Percentiles rank a stretch among this genome's conserved stretches.
These are phyloP conservation scores for Oxystoma pomonae DNA, from an alignment of 2,888 invertebrate genomes.

Conservation along the genomic window DNA sequence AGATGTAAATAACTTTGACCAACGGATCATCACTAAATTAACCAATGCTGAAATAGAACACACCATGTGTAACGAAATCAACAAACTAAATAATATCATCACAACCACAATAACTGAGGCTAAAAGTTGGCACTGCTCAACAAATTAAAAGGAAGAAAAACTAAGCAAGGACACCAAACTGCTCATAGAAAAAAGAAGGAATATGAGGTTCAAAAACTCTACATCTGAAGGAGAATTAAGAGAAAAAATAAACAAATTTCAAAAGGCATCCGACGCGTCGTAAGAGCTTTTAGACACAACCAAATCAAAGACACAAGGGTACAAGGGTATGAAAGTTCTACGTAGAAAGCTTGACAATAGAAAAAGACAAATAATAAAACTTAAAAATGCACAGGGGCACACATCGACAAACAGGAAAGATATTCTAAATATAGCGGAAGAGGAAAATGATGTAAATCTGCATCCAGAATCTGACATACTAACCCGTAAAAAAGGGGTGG, in stretches of 20 bases:
- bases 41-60: neutral
- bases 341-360: neutral
- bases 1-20: neutral
- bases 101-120: neutral
- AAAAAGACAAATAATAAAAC: neutral
- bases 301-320: neutral
- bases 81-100: neutral
- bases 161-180: conserved; percentile 4
- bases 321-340: too few relatives aligned
- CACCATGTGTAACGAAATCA: neutral
- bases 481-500: neutral
- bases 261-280: neutral
- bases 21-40: neutral
- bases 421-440: conserved; percentile 1
- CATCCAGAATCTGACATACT: neutral
- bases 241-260: too few relatives aligned
- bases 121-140: neutral
- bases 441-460: neutral
- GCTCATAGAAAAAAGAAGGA: neutral
- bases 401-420: neutral
- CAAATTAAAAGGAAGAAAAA: conserved; percentile 3
- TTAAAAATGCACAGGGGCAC: neutral
- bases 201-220: neutral
- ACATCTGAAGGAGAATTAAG: too few relatives aligned
- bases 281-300: neutral